Base-by-base conservation (phyloP, 2,888 invertebrate species). In the Megastigmus dorsalis region DNA sequence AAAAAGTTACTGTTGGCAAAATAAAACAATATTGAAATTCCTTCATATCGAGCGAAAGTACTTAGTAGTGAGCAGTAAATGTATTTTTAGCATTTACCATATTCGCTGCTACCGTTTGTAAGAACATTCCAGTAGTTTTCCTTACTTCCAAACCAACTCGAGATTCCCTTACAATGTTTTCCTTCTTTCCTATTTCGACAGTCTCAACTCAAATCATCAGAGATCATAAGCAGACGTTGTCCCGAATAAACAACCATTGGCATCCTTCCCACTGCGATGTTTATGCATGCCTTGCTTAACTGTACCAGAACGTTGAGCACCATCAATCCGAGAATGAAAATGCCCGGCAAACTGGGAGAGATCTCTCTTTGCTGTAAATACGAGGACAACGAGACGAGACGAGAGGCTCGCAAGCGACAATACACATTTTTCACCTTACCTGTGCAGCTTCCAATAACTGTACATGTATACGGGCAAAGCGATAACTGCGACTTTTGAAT, bases 401-500 rank as follows among this genome's bases (percentile, higher is more conserved):
- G n/a, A n/a, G 15, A n/a, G 20, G 54, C 10, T n/a, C 36, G 26
- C 23, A 10, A 20, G 33, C 33, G 18, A 52, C 28, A 52, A 15
- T 36, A 55, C 30, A 55, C 33, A 20, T 36, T 36, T 55, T 55
- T 55, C 20, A 41, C 26, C 26, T n/a, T 41, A 33, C 41, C 9
- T 38, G 38, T n/a, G 41, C 10, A 41, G 23, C 38, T 41, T 41
- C 41, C 18, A 13, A 15, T 59, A 59, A 59, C 57, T 38, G 57
- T 59, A 59, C 41, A 7, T 13, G 18, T 6, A 18, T n/a, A n/a
- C n/a, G 7, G 20, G 9, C 3, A 23, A 10, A 23, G 6, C 28
- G 6, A 20, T 13, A 6, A 20, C 13, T 33, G 52, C n/a, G 10
- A 9, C 20, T 54, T 33, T n/a, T 6, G 13, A 13, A 3, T 2